Conservation (phyloP, 2,113 vertebrate species). For the Propithecus coquereli region DNA sequence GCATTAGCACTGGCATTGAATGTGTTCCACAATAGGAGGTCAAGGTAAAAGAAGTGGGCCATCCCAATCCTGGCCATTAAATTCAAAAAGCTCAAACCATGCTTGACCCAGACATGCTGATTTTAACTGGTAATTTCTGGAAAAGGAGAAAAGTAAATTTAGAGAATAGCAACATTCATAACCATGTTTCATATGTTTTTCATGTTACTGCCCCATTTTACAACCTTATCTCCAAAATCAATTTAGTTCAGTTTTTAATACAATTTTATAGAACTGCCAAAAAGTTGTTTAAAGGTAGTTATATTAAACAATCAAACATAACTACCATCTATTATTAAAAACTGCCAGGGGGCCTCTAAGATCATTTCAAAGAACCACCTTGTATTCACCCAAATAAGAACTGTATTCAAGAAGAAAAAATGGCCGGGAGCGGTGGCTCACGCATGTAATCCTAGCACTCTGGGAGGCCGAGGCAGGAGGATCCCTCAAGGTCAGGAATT, state of each 20-base stretch:
- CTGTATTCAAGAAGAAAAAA: not conserved
- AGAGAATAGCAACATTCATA: not conserved
- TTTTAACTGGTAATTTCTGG: not conserved
- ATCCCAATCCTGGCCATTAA: not conserved
- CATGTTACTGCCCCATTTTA: constrained; percentile 9
- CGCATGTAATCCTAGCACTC: too few species aligned
- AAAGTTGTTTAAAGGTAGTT: not conserved
- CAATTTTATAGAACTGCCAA: not conserved
- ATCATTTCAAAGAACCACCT: not conserved
- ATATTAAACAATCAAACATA: not conserved
- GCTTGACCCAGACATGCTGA: not conserved
- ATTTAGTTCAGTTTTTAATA: not conserved
- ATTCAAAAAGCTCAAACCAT: not conserved
- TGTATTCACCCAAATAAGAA: not conserved
- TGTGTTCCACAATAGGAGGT: not conserved
- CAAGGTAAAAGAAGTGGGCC: constrained; percentile 45
- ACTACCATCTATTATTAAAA: not conserved
- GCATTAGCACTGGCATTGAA: not conserved
- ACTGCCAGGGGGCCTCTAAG: not conserved
- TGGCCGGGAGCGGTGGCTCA: not conserved
- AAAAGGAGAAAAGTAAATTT: not conserved
- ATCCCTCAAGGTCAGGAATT: too few species aligned
- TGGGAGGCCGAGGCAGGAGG: too few species aligned
- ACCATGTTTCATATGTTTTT: not conserved
- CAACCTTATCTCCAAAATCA: not conserved